Conservation (phyloP, 2,888 invertebrate species). For the Thymelicus acteon region DNA sequence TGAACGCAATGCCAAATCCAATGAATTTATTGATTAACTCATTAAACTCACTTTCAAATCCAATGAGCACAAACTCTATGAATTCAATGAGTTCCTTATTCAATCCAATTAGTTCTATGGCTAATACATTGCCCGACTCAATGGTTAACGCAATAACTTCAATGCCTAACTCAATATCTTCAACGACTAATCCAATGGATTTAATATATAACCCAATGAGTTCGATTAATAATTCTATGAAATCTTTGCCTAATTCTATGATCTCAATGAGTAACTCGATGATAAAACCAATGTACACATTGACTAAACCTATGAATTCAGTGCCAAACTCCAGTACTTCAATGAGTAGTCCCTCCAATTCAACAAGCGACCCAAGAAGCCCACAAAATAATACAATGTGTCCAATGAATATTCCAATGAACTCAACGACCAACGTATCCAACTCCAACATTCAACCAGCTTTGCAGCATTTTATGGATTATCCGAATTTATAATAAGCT, state of each 20-base stretch:
- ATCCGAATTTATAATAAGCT: constrained; percentile 5
- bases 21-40: constrained; percentile 15
- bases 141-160: background rate
- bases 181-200: constrained; percentile 2
- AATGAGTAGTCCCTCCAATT: background rate
- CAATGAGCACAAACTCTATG: constrained; percentile 1
- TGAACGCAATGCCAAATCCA: constrained; percentile 2
- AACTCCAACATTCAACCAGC: background rate
- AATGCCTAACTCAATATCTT: background rate
- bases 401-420: background rate
- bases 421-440: background rate
- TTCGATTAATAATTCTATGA: constrained; percentile 5
- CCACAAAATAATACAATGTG: background rate
- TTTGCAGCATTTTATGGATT: constrained; percentile 13
- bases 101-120: constrained; percentile 5
- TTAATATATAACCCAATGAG: background rate
- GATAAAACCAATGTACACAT: constrained; percentile 1
- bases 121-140: background rate
- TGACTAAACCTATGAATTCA: constrained; percentile 1
- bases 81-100: constrained; percentile 1
- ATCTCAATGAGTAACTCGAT: background rate
- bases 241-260: constrained; percentile 2
- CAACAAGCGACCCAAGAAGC: background rate
- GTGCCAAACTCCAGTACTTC: background rate
- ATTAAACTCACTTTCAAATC: background rate